Evolutionary conservation across 1,140 invertebrate species (phyloP), one percentile per base, ranked within the genome.

Genomic region (Pomacea maculata): DNA sequence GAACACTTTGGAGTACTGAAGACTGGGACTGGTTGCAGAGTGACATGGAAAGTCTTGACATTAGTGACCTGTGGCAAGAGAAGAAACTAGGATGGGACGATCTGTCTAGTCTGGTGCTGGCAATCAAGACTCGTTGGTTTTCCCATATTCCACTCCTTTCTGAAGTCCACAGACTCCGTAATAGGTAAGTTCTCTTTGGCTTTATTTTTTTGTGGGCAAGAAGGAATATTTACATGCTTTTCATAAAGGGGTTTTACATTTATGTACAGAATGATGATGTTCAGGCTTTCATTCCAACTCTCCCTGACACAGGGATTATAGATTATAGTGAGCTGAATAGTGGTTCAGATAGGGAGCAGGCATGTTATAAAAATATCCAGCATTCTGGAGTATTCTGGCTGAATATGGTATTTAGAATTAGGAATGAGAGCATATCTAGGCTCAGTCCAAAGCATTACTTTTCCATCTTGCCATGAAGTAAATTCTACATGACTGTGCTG

Each of bases 91-190:
- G 57, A 55, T 14, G 21, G 52, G 67, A 82, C 71, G 73, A 80
- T 80, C 65, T 83, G 7, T 57, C 57, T 54, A 14, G 21, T 12
- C 52, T 85, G 1, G 34, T 85, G 9, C 25, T 21, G 17, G 7
- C 68, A 29, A 67, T 85, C 21, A 82, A 82, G 73, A 45, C 72
- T 14, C 78, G 82, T n/a, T 85, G 84, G 84, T 57, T 57, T 8
- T 77, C 76, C 63, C 82, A 83, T 74, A 61, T 80, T 25, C 84
- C 84, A 21, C 65, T 85, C 15, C 73, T 80, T 63, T 63, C 78
- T 25, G 84, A 85, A 78, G 79, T 85, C 17, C 77, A 80, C 45
- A 21, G 73, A 17, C 70, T 85, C 4, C 67, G 80, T 55, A 54
- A 75, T 65, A 75, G 61, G 84, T 82, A 80, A 70, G 29, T 67